Conservation (phyloP, 2,888 invertebrate genomes). For the Drosophila robusta region DNA sequence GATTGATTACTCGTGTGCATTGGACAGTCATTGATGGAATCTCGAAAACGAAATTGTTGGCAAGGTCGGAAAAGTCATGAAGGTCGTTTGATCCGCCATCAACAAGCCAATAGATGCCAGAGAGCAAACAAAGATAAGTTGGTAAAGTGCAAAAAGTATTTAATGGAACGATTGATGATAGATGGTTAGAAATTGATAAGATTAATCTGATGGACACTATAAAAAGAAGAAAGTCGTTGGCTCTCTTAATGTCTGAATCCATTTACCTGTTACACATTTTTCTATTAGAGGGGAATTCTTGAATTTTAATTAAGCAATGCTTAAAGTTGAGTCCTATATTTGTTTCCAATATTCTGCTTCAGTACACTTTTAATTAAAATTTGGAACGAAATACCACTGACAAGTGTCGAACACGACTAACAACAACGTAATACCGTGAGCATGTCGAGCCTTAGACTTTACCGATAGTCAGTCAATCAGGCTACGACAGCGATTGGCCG, state of each 20-base stretch:
- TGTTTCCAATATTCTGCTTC: conserved; percentile 9
- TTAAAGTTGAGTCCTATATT: not conserved
- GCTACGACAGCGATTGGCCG: conserved; percentile 43
- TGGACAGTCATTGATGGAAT: conserved; percentile 32
- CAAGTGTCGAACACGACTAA: conserved; percentile 11
- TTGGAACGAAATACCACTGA: conserved; percentile 15
- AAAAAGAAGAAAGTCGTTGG: too few species aligned
- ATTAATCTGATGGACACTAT: not conserved
- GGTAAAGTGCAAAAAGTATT: conserved; percentile 2
- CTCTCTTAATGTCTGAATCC: too few species aligned
- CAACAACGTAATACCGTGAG: conserved; percentile 12
- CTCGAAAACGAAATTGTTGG: conserved; percentile 12
- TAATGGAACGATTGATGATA: conserved; percentile 2
- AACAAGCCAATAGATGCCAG: conserved; percentile 8
- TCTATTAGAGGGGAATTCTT: too few species aligned
- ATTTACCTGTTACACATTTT: not conserved
- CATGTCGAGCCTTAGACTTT: conserved; percentile 18
- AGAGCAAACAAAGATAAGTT: conserved; percentile 9
- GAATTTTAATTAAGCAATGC: not conserved
- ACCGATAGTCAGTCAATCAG: conserved; percentile 58
- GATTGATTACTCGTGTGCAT: conserved; percentile 59
- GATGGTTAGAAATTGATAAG: not conserved
- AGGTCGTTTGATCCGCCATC: conserved; percentile 4
- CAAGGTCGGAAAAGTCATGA: conserved; percentile 8
- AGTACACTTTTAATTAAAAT: conserved; percentile 27